A percentile compares a stretch with the other conserved stretches of the same genome.
phyloP scores from a whole-genome alignment of 2,797 vertebrate genomes.

The Ciconia nigra region DNA sequence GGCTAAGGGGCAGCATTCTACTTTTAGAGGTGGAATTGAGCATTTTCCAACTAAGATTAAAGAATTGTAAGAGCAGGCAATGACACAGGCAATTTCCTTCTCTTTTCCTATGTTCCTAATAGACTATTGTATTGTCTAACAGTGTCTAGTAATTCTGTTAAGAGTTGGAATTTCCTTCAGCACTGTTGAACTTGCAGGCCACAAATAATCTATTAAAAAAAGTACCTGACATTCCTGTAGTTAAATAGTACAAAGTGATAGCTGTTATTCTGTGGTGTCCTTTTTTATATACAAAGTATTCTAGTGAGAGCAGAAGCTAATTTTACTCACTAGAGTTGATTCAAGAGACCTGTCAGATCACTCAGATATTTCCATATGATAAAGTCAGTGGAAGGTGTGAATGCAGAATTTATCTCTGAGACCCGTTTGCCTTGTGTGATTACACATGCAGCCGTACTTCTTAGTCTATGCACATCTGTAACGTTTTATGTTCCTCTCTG shows the following conservation, averaged over 20 bases:
- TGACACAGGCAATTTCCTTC: background rate
- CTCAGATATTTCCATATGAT: background rate
- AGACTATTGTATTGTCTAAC: background rate
- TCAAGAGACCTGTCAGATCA: background rate
- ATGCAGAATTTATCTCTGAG: background rate
- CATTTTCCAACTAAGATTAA: background rate
- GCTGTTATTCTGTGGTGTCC: background rate
- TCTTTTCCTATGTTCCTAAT: background rate
- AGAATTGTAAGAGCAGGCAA: background rate
- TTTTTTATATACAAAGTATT: background rate
- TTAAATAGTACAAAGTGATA: background rate
- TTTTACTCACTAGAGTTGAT: background rate
- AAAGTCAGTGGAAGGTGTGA: background rate
- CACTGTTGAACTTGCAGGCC: background rate
- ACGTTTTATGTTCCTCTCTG: background rate
- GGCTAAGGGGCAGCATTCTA: background rate
- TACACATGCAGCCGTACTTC: background rate
- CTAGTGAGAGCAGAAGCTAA: background rate
- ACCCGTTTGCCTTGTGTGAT: fast-evolving
- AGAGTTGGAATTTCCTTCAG: background rate
- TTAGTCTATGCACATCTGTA: background rate
- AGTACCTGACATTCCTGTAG: background rate
- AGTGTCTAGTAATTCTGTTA: background rate
- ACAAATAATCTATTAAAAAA: background rate
- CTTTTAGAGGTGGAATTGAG: background rate